Base-by-base conservation (phyloP, 2,888 invertebrate genomes). In the Nasonovia ribisnigri region DNA sequence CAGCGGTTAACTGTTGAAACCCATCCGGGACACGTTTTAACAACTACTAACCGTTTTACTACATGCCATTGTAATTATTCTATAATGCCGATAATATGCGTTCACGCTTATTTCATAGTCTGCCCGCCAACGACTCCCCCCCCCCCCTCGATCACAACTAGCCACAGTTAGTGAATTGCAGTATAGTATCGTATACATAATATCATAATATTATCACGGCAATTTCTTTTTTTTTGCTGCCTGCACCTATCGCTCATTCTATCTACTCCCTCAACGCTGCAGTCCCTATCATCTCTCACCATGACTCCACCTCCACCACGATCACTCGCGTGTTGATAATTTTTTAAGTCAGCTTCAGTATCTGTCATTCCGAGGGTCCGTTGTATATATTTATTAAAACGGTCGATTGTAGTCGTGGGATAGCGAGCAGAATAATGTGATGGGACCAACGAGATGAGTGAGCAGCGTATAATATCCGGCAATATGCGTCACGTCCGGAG, bases 401-500 rank as follows among this genome's bases (percentile, higher is more conserved):
- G 88, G 92, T 77, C 92, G 67, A 87, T 67, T 67, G 92, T 88
- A 88, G 54, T 92, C 92, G 92, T 92, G 92, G 92, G 92, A 92
- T 92, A 92, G n/a, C 88, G 43, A 16, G 29, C 88, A 36, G 51
- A 92, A 92, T 92, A 88, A 54, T 51, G 51, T n/a, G 42, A 92
- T 77, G 92, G 92, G 92, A 92, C 88, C 67, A 51, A 77, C 92
- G 88, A 42, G 67, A 88, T 88, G 88, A 88, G 60, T 57, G 51
- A 88, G 42, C n/a, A n/a, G 77, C 46, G 87, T 88, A 88, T 88
- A 88, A 92, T 92, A 92, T 92, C 92, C 92, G 92, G 92, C 92
- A n/a, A 77, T 88, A 88, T 77, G 67, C 92, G 92, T 92, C 92
- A 92, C 92, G 88, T 92, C 92, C 92, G 92, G 92, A 92, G 92